These are phyloP conservation scores for Pseudochirops corinnae DNA, from an alignment of 2,797 vertebrate species.

Conservation along the genomic window DNA sequence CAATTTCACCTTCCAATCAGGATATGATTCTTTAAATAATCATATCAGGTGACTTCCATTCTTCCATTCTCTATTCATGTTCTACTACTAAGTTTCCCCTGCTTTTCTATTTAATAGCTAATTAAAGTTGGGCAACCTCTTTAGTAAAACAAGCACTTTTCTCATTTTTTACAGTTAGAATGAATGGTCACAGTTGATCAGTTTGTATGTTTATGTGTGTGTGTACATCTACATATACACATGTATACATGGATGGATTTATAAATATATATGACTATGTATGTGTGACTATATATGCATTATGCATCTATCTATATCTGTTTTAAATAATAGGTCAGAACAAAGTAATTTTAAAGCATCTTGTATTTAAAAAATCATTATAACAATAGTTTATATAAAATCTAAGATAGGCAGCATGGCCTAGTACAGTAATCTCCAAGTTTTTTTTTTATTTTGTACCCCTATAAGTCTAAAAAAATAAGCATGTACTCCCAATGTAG, in stretches of 20 bases:
- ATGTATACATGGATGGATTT: background rate
- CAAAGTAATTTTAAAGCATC: background rate
- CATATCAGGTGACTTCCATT: background rate
- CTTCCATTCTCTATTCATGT: background rate
- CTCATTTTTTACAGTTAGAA: background rate
- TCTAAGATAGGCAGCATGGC: background rate
- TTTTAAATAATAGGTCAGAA: background rate
- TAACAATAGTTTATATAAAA: background rate
- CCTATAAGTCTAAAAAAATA: background rate
- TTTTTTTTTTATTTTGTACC: background rate
- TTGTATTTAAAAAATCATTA: background rate
- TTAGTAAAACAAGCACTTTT: background rate
- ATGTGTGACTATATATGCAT: background rate
- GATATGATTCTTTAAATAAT: background rate
- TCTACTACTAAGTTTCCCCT: background rate
- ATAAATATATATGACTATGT: background rate
- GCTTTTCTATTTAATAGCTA: background rate
- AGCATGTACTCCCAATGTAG: background rate
- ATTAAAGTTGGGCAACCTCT: background rate
- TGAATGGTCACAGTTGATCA: background rate
- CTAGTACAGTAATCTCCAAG: background rate
- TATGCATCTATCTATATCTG: background rate
- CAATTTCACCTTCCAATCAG: background rate
- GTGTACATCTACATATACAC: too few species aligned
- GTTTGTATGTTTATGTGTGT: background rate